Evolutionary conservation across 37 sponge, comb jelly and placozoan genomes (phyloP).

Genomic region (Halichondria panicea): DNA sequence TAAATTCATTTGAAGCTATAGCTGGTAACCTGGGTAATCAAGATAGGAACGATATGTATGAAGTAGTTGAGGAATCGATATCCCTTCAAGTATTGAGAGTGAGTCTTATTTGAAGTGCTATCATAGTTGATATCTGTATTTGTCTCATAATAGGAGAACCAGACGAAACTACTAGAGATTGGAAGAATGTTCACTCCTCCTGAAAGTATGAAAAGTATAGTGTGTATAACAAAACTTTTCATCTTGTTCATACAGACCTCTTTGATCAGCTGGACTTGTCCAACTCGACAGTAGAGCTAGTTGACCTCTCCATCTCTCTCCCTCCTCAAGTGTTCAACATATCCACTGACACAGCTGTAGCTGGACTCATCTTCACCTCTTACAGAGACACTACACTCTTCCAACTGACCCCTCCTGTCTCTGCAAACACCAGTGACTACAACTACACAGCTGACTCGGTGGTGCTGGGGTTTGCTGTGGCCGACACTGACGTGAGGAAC

Average conservation of each 20-base stretch:
- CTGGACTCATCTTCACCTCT: not conserved
- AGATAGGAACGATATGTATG: conserved; percentile 1
- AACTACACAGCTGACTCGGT: conserved; percentile 3
- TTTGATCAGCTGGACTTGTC: too few relatives aligned
- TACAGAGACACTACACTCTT: conserved; percentile 7
- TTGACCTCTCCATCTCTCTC: not conserved
- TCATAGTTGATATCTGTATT: not conserved
- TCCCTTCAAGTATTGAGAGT: conserved; percentile 29
- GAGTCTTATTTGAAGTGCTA: not conserved
- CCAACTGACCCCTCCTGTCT: conserved; percentile 2
- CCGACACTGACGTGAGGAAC: not conserved
- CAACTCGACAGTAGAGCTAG: too few relatives aligned
- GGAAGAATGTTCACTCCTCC: too few relatives aligned
- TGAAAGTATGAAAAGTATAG: too few relatives aligned
- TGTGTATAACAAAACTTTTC: too few relatives aligned
- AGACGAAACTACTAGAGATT: too few relatives aligned
- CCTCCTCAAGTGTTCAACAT: conserved; percentile 10
- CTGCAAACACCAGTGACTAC: not conserved
- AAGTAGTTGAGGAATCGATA: conserved; percentile 11
- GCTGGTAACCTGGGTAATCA: conserved; percentile 2
- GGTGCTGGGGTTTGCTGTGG: conserved; percentile 12
- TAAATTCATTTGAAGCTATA: conserved; percentile 38
- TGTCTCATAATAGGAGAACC: too few relatives aligned
- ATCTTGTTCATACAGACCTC: too few relatives aligned
- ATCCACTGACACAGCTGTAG: not conserved